Evolutionary conservation across 2,888 invertebrate species (phyloP), one percentile per base, ranked within the genome.

Genomic region (Bursaphelenchus okinawaensis): DNA sequence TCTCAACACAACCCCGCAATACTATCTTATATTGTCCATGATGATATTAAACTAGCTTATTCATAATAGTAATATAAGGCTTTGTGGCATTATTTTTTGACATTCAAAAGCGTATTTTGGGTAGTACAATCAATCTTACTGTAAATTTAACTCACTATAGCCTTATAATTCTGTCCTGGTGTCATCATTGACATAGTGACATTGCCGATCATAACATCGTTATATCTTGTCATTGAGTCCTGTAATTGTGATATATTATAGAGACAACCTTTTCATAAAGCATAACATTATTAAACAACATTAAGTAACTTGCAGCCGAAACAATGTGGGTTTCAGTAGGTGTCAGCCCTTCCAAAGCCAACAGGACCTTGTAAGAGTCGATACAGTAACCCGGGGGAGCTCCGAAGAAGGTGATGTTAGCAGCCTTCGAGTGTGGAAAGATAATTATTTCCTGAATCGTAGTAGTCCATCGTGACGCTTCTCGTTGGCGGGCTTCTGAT

Each of bases 371-470:
- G 19, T 59, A 59, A 2, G 56, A 1, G 24, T 56, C 56, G 19
- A 56, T 56, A 26, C 56, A 56, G 26, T 56, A 56, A 24, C 60
- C 40, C 19, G 16, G 22, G 12, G 60, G 60, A 59, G 60, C 60
- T n/a, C 23, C 60, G 19, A 20, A 59, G 60, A 59, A 59, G 1
- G 22, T 55, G 51, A 59, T 20, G 28, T 59, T 59, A 16, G 24
- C 60, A 22, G 1, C 23, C 40, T 19, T 19, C 16, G 8, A 16
- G 3, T 1, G 12, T 8, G 60, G 51, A 22, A 22, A 29, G 29
- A 55, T 55, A 12, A 50, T 40, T 16, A 59, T n/a, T n/a, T 59
- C 51, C 24, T 26, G 51, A 20, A 59, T 6, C n/a, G 51, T 55
- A 1, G 51, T 50, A 8, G 52, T 20, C 51, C 40, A 59, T n/a